A percentile compares a stretch with the other conserved stretches of the same genome.
phyloP scores from a whole-genome alignment of 2,888 invertebrate genomes.

The Artemia sinica region DNA sequence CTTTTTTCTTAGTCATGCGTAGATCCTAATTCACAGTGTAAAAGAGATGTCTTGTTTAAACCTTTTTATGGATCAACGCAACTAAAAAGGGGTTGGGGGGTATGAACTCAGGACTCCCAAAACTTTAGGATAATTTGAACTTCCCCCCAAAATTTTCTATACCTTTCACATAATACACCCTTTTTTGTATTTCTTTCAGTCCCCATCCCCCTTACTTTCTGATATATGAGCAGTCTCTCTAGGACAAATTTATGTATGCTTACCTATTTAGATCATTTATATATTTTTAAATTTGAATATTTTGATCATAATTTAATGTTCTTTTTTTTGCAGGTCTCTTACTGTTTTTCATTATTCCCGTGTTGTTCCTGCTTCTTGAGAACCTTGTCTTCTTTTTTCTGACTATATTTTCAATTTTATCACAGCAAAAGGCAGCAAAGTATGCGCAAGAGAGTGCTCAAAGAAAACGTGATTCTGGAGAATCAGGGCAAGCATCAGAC shows the following conservation, averaged over 20 bases:
- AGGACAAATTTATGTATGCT: no score
- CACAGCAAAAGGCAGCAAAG: conserved; percentile 17
- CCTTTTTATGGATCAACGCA: background rate
- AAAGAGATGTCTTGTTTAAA: no score
- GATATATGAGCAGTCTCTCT: no score
- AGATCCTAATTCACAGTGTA: no score
- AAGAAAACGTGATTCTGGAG: conserved; percentile 15
- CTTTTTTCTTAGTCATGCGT: no score
- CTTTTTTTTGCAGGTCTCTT: conserved; percentile 28
- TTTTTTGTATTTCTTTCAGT: no score
- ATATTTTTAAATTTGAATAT: conserved; percentile 9
- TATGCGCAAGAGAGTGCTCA: conserved; percentile 21
- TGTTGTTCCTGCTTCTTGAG: conserved; percentile 30
- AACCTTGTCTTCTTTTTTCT: conserved; percentile 32
- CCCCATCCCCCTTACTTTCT: no score
- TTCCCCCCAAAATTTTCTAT: no score
- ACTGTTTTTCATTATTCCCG: conserved; percentile 33
- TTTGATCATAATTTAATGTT: conserved; percentile 24
- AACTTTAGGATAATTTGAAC: no score
- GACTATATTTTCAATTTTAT: conserved; percentile 29
- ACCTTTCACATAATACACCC: no score
- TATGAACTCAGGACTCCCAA: no score
- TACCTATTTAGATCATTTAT: conserved; percentile 7
- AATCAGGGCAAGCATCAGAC: conserved; percentile 27
- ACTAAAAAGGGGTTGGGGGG: background rate